Conservation (phyloP, 2,888 invertebrate genomes). For the Deilephila elpenor region DNA sequence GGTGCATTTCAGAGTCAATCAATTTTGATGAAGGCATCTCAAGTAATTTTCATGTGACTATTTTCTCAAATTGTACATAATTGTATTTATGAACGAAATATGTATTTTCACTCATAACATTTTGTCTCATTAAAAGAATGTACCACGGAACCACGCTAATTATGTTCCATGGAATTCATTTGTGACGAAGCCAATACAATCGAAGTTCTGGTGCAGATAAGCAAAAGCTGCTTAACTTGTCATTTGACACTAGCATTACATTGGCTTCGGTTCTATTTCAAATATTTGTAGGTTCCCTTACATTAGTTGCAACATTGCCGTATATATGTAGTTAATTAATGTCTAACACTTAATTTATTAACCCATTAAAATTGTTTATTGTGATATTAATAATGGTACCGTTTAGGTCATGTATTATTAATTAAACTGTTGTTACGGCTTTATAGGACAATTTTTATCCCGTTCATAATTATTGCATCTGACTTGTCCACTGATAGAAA, state of each 20-base stretch:
- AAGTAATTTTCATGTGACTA: background rate
- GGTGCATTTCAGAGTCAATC: background rate
- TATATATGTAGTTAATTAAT: too few species aligned
- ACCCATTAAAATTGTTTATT: too few species aligned
- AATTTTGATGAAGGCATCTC: background rate
- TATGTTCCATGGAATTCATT: constrained; percentile 1
- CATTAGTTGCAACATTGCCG: background rate
- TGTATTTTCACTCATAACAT: too few species aligned
- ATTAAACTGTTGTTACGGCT: too few species aligned
- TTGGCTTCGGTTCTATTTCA: constrained; percentile 43
- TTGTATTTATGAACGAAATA: too few species aligned
- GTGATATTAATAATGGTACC: too few species aligned
- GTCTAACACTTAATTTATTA: too few species aligned
- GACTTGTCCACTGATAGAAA: too few species aligned
- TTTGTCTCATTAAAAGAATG: too few species aligned
- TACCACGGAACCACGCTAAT: background rate
- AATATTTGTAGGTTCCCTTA: background rate
- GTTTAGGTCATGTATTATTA: too few species aligned
- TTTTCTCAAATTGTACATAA: background rate
- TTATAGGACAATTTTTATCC: too few species aligned
- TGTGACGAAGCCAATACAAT: constrained; percentile 33
- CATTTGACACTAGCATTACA: constrained; percentile 45
- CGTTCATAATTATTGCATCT: too few species aligned
- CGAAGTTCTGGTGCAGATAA: constrained; percentile 38
- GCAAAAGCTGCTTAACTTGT: constrained; percentile 42